phyloP scores from a whole-genome alignment of 2,113 vertebrate genomes.

The Azemiops feae region DNA sequence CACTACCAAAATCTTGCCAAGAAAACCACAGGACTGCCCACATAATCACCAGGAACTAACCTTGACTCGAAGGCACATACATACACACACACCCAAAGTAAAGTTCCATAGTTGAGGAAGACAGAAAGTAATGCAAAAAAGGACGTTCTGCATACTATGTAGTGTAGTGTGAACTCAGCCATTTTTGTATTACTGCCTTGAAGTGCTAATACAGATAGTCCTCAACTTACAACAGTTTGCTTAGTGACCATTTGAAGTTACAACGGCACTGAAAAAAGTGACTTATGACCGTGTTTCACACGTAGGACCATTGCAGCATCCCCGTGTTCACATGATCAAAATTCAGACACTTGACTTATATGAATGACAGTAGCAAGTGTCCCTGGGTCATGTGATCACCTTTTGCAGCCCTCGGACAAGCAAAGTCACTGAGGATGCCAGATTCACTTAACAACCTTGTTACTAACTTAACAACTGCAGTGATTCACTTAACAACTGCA shows the following conservation, averaged over 20 bases:
- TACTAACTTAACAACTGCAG: not conserved
- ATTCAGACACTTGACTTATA: not conserved
- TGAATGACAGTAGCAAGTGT: not conserved
- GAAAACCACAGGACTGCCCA: not conserved
- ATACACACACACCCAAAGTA: not conserved
- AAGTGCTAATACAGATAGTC: not conserved
- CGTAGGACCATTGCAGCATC: not conserved
- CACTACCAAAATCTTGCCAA: not conserved
- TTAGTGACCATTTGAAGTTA: not conserved
- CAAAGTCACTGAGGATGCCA: not conserved
- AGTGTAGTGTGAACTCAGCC: not conserved
- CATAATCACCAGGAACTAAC: not conserved
- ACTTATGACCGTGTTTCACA: not conserved
- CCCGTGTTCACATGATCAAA: not conserved
- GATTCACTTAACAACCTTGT: not conserved
- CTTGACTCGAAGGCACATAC: not conserved
- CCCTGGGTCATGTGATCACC: not conserved
- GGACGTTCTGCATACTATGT: not conserved
- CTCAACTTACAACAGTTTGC: not conserved
- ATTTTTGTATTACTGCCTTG: not conserved
- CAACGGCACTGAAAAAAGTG: not conserved
- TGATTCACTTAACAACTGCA: not conserved
- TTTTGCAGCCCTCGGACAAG: not conserved
- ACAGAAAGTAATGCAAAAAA: not conserved
- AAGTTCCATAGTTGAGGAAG: not conserved